Base-by-base conservation (phyloP, 2,888 invertebrate species). In the Eremobia ochroleuca region DNA sequence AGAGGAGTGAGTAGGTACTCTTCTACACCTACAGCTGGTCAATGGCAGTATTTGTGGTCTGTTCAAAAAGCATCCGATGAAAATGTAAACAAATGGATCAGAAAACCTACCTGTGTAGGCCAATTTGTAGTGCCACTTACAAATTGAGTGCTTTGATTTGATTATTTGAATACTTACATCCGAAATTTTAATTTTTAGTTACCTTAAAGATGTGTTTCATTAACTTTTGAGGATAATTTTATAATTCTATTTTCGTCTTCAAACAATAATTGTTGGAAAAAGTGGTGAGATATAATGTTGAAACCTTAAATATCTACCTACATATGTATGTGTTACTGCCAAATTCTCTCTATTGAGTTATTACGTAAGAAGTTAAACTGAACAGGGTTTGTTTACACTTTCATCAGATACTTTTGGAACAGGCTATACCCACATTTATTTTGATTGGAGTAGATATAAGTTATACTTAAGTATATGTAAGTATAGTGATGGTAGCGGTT, bases 1-100 rank as follows among this genome's bases (percentile, higher is more conserved):
- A 74, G 25, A 74, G 58, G 15, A 75, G 49, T 40, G 46, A 13
- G 21, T 40, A 40, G 40, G 40, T 31, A 15, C 31, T 58, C 58
- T 28, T 13, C n/a, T 61, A 59, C 34, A 68, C 55, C 43, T 21
- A 52, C 40, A 68, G 61, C 9, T 59, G 9, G n/a, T n/a, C 55
- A 31, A 43, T 49, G n/a, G 28, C 34, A 9, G 25, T 21, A 21
- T 49, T 21, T 66, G 28, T 46, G 37, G n/a, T 37, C n/a, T 37
- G n/a, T 9, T 37, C 6, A 3, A 66, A 43, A 43, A 43, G 6
- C 4, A 6, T 43, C 21, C 21, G 6, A 11, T 43, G 13, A 28
- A 43, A 43, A 21, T 43, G 21, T 65, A 43, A 28, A 43, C 28
- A 21, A 25, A 9, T 46, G 25, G 31, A 31, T 31, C 25, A 46